phyloP scores from a whole-genome alignment of 2,888 invertebrate genomes.

The Cheilosia variabilis region DNA sequence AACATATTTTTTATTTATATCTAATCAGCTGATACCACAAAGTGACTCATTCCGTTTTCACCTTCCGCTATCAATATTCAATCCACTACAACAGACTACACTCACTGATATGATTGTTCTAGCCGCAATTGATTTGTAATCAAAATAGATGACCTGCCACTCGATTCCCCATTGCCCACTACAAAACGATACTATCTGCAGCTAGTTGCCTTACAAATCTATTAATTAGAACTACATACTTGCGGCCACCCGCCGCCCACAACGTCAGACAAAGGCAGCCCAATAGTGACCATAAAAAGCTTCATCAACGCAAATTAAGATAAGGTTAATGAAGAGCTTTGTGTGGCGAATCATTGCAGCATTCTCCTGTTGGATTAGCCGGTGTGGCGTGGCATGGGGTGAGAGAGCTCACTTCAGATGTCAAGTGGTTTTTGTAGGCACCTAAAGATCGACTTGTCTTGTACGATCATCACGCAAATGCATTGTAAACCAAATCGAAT shows the following conservation, averaged over 20 bases:
- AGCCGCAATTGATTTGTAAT: conserved; percentile 10
- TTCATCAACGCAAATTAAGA: conserved; percentile 16
- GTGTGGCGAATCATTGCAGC: conserved; percentile 36
- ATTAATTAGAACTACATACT: conserved; percentile 10
- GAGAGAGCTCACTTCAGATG: conserved; percentile 39
- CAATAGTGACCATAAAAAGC: background rate
- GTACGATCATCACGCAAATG: background rate
- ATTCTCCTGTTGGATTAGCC: conserved; percentile 1
- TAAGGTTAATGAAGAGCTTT: conserved; percentile 46
- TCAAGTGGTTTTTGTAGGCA: conserved; percentile 30
- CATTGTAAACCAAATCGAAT: conserved; percentile 64
- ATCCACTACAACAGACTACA: background rate
- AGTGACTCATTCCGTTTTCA: conserved; percentile 17
- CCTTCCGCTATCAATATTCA: background rate
- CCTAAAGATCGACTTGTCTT: background rate
- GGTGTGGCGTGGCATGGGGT: background rate
- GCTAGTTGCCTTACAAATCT: conserved; percentile 25
- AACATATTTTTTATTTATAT: background rate
- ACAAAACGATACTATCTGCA: conserved; percentile 19
- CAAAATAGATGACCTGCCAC: conserved; percentile 35
- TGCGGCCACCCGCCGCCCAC: background rate
- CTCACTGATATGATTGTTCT: background rate
- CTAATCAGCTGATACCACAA: conserved; percentile 13
- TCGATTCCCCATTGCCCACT: conserved; percentile 9
- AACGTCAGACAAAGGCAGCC: background rate